phyloP scores from a whole-genome alignment of 2,797 vertebrate genomes.

The Sus cebifrons region DNA sequence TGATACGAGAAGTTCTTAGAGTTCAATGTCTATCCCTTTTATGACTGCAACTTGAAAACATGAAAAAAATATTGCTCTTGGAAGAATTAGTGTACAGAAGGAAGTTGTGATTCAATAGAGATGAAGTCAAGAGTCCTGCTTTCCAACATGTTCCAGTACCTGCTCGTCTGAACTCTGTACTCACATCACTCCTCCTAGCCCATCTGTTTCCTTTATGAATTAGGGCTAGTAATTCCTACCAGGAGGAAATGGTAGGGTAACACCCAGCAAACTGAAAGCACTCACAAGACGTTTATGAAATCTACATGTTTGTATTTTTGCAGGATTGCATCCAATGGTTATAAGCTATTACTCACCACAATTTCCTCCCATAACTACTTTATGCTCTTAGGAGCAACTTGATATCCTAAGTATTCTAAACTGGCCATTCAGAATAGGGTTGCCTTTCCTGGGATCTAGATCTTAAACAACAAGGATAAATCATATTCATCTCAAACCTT shows the following conservation, averaged over 20 bases:
- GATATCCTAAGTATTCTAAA: background rate
- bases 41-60: background rate
- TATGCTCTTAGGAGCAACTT: background rate
- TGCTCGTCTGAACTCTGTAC: background rate
- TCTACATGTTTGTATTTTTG: constrained; percentile 20
- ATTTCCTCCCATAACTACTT: background rate
- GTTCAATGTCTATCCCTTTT: background rate
- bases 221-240: background rate
- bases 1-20: background rate
- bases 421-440: background rate
- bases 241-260: background rate
- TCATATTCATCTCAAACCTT: constrained; percentile 14
- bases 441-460: constrained; percentile 50
- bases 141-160: too few relatives aligned
- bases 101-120: background rate
- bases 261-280: background rate
- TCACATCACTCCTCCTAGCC: background rate
- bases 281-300: background rate
- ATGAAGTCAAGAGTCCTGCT: background rate
- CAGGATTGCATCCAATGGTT: background rate
- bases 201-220: background rate
- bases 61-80: background rate
- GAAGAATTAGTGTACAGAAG: background rate
- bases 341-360: background rate
- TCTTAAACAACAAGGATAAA: constrained; percentile 19